These are phyloP conservation scores for Asobara japonica DNA, from an alignment of 1,140 invertebrate genomes.

Conservation along the genomic window DNA sequence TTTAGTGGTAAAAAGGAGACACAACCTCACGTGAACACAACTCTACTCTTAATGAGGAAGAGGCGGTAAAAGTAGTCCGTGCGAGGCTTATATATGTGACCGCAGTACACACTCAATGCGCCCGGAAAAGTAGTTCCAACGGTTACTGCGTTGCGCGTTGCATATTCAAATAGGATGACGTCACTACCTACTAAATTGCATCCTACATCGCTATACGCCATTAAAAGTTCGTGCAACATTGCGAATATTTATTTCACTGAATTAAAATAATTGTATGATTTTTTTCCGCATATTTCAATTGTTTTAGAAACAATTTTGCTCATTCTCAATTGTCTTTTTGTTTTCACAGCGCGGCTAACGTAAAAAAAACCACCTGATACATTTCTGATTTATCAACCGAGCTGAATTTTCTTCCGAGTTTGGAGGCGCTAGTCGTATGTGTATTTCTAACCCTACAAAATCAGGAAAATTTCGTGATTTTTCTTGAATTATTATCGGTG, in stretches of 20 bases:
- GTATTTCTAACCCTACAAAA: background rate
- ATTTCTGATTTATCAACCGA: background rate
- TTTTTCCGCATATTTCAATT: no score
- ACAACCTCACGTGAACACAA: constrained; percentile 72
- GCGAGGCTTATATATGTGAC: constrained; percentile 60
- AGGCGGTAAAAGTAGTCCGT: constrained; percentile 59
- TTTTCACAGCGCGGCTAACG: background rate
- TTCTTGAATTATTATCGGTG: background rate
- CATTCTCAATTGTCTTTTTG: background rate
- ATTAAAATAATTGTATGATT: no score
- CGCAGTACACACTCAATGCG: constrained; percentile 34
- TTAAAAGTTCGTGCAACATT: no score
- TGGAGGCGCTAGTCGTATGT: background rate
- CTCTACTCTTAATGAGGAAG: constrained; percentile 72
- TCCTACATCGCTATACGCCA: no score
- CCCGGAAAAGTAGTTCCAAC: constrained; percentile 42
- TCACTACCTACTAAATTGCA: no score
- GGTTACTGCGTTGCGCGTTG: background rate
- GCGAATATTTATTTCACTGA: no score
- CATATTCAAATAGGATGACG: no score
- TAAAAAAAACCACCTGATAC: background rate
- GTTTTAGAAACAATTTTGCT: no score
- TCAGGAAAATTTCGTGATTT: background rate
- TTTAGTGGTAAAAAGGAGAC: constrained; percentile 63
- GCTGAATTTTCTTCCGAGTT: background rate